Base-by-base conservation (phyloP, 2,888 invertebrate genomes). In the Tubulanus polymorphus region DNA sequence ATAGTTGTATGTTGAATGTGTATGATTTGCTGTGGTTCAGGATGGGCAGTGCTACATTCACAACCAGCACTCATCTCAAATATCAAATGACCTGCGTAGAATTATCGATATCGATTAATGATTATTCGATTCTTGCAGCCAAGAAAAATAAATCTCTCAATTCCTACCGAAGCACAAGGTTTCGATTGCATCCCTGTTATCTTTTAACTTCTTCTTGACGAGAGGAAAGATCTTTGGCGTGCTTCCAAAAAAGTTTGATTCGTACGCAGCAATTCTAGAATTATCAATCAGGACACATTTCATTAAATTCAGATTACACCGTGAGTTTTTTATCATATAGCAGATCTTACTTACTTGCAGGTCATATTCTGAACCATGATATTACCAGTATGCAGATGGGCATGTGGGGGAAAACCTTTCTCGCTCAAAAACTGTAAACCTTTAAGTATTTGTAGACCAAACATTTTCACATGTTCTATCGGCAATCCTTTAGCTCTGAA, bases 51-150 rank as follows among this genome's bases (percentile, higher is more conserved):
- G 65, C 87, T 86, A 62, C 92, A 80, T 72, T 91, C 90, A 64
- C 88, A 86, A 37, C 91, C 93, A 20, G 90, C 87, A 68, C 91
- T 88, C 93, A 93, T 93, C 81, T 93, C 93, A 78, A 89, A 93
- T 55, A 94, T 82, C 71, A 93, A 85, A 76, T 90, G 89, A 29
- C 85, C 85, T 85, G 67, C 23, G 72, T 73, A 55, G 52, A 51
- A 51, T 50, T 41, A 46, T 37, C 75, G 6, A 20, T 15, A 8
- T 18, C 15, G 41, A 20, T 41, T 3, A 41, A 23, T 5, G 41
- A 15, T 20, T 41, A 15, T 8, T 18, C 6, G n/a, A n/a, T 12
- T 32, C 35, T 32, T 10, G n/a, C 35, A 32, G n/a, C n/a, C 10
- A 32, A 32, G n/a, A 32, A 32, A 10, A 32, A 32, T 32, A 12